Evolutionary conservation across 2,888 invertebrate species (phyloP), one percentile per base, ranked within the genome.

Genomic region (Phytoseiulus persimilis): DNA sequence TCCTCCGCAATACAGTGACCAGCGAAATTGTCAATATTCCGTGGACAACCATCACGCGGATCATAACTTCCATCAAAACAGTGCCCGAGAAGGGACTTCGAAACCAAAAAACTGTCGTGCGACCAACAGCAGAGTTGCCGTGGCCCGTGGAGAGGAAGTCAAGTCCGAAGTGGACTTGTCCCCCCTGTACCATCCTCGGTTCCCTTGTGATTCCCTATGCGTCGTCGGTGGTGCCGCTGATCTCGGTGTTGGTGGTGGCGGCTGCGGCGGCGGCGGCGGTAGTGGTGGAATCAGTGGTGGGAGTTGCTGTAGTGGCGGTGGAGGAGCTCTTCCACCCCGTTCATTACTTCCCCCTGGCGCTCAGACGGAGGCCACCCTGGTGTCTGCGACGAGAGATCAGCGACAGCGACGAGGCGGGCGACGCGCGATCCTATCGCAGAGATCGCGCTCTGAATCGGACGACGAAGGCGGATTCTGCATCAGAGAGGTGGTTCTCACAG

Each of bases 371-470:
- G 87, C 32, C 39, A 33, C 39, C 32, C 39, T 32, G 83, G 32
- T 31, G 33, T 31, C 83, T 32, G 83, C 83, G 31, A 33, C 83
- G 32, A 45, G 87, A 39, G 33, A 32, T 87, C 87, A 87, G 18
- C 87, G 87, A 5, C 84, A 33, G 33, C 84, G 84, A 84, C 84
- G 84, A 84, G 18, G 33, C 14, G 39, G 45, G 32, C 87, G 45
- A 32, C 87, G 45, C 65, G 65, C 65, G 33, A 5, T 32, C 39
- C 87, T 39, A 9, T 45, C n/a, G n/a, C 87, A 87, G 87, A 87
- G 87, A 23, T 87, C 87, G 87, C 65, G 65, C 23, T 87, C 87
- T 31, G 87, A 87, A 87, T 87, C 87, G 18, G 87, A 87, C 87
- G 87, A 87, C 87, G 87, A 87, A 87, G 87, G 45, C 39, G 87